Percentiles rank a stretch among this genome's conserved stretches.
Evolutionary conservation across 2,113 vertebrate genomes (phyloP).

Genomic region (Glaucidium brasilianum): DNA sequence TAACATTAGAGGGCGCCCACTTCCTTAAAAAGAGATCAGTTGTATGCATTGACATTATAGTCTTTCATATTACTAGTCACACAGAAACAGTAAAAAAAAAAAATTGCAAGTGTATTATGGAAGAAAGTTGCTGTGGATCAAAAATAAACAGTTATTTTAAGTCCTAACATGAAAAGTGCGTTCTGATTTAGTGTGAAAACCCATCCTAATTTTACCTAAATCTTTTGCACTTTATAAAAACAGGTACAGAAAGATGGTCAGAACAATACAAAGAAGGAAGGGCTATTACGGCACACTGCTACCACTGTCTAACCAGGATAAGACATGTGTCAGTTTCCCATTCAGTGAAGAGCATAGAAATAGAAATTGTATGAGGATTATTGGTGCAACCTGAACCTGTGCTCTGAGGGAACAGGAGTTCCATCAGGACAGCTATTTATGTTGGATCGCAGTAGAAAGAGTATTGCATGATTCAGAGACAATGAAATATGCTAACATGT

Average conservation of each 20-base stretch:
- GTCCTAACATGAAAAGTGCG: background rate
- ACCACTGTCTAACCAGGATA: background rate
- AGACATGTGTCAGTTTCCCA: background rate
- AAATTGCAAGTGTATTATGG: background rate
- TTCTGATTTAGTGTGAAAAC: background rate
- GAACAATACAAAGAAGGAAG: background rate
- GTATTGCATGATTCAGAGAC: background rate
- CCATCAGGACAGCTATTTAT: background rate
- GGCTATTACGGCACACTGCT: background rate
- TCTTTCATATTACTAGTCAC: background rate
- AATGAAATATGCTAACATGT: background rate
- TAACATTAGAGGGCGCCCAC: conserved; percentile 44
- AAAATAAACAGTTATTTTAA: background rate
- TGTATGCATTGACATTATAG: background rate
- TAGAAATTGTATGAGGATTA: background rate
- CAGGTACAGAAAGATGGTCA: background rate
- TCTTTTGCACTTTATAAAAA: background rate
- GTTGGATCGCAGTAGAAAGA: background rate
- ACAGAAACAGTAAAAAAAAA: background rate
- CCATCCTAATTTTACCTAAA: background rate
- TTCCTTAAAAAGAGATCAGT: background rate
- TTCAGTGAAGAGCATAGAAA: background rate
- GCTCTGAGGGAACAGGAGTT: background rate
- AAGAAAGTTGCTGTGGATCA: background rate
- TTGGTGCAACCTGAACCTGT: fast-evolving